phyloP scores from a whole-genome alignment of 64 coral and sea anemone species.

The Porites lutea region DNA sequence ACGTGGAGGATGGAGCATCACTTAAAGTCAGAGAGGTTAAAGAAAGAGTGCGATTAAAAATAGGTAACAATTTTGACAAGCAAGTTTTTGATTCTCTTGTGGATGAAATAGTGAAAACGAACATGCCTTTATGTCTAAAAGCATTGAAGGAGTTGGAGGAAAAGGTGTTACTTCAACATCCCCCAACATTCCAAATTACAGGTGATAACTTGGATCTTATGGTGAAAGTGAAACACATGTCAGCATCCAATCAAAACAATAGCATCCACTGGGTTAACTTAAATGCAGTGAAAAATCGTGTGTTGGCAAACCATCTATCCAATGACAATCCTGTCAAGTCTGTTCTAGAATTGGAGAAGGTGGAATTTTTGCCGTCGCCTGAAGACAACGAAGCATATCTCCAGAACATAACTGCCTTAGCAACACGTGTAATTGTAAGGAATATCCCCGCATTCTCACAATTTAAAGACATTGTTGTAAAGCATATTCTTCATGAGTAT shows the following conservation, averaged over 20 bases:
- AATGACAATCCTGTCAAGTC: conserved; percentile 11
- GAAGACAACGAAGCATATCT: conserved; percentile 53
- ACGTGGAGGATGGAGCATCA: too few species aligned
- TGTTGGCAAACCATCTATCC: conserved; percentile 25
- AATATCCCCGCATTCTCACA: background rate
- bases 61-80: background rate
- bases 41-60: background rate
- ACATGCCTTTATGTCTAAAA: background rate
- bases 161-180: background rate
- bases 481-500: conserved; percentile 66
- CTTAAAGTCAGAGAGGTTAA: background rate
- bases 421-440: background rate
- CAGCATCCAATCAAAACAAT: conserved; percentile 59
- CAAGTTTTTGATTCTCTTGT: background rate
- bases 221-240: conserved; percentile 37
- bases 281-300: conserved; percentile 66
- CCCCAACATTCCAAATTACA: conserved; percentile 9
- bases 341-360: conserved; percentile 43
- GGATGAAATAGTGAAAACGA: background rate
- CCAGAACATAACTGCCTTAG: conserved; percentile 57
- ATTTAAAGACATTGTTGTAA: conserved; percentile 5
- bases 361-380: conserved; percentile 63
- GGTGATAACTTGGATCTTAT: conserved; percentile 36
- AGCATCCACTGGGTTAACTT: conserved; percentile 75
- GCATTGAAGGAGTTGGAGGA: background rate